phyloP scores from a whole-genome alignment of 2,797 vertebrate genomes.

The Phalloptychus januarius region DNA sequence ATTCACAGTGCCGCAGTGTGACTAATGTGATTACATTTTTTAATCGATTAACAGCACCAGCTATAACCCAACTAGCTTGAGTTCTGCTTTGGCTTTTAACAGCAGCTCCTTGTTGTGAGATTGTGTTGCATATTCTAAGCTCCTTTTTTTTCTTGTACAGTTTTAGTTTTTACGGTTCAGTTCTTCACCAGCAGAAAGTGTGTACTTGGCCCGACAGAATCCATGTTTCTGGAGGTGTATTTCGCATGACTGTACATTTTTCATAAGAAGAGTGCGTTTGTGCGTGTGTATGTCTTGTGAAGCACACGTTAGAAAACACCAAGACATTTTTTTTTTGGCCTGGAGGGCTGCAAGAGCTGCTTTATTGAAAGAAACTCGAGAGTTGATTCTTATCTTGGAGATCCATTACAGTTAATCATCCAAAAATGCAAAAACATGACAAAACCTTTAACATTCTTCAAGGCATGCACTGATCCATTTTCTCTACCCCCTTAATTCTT shows the following conservation, averaged over 20 bases:
- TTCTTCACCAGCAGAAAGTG: neutral
- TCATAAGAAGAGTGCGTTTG: too few species aligned
- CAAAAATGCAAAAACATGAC: neutral
- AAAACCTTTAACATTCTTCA: neutral
- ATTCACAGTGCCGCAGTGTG: too few species aligned
- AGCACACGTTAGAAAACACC: neutral
- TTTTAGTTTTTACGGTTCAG: neutral
- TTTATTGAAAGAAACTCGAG: slow-evolving; percentile 11
- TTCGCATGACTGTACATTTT: neutral
- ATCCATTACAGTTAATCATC: slow-evolving; percentile 16
- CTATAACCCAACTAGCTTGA: neutral
- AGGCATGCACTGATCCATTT: neutral
- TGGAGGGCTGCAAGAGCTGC: neutral
- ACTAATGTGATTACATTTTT: too few species aligned
- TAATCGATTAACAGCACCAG: too few species aligned
- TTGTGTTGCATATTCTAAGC: neutral
- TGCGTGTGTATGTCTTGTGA: neutral
- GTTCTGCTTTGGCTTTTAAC: neutral
- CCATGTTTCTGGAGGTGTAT: neutral
- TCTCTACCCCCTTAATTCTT: neutral
- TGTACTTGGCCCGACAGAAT: neutral
- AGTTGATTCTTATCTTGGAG: slow-evolving; percentile 9
- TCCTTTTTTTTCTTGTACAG: neutral
- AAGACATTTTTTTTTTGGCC: neutral
- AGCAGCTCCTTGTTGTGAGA: neutral